Evolutionary conservation across 2,888 invertebrate species (phyloP).

Genomic region (Drosophila longiperda): DNA sequence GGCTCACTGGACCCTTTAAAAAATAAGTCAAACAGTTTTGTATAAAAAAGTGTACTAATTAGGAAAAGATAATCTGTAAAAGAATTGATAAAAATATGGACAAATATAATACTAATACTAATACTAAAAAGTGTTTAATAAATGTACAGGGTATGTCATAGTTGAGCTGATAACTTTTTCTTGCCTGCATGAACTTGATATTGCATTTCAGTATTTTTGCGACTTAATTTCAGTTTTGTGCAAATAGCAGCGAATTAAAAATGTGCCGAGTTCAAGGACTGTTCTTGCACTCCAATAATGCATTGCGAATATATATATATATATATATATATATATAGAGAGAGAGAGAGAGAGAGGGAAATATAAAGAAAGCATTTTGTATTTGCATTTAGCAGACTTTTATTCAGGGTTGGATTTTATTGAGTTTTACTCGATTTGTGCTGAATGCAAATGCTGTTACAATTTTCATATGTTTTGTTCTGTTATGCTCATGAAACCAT

Average conservation of each 20-base stretch:
- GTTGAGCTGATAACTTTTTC: background rate
- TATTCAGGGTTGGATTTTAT: constrained; percentile 9
- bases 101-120: background rate
- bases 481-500: constrained; percentile 3
- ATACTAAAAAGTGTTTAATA: background rate
- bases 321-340: too few relatives aligned
- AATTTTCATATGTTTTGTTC: background rate
- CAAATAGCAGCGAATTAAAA: constrained; percentile 51
- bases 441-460: constrained; percentile 3
- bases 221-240: constrained; percentile 34
- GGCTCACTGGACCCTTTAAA: constrained; percentile 11
- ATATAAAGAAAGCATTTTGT: constrained; percentile 2
- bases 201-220: constrained; percentile 24
- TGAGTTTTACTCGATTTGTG: constrained; percentile 11
- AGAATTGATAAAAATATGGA: background rate
- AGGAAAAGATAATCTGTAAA: background rate
- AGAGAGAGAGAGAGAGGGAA: background rate
- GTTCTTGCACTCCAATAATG: constrained; percentile 9
- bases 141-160: constrained; percentile 18
- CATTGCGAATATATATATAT: too few relatives aligned
- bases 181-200: constrained; percentile 22
- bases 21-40: background rate
- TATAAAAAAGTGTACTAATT: background rate
- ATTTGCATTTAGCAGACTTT: constrained; percentile 6
- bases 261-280: constrained; percentile 62